Percentiles rank a stretch among this genome's conserved stretches.
phyloP scores from a whole-genome alignment of 2,888 invertebrate genomes.

The Schrankia costaestrigalis region DNA sequence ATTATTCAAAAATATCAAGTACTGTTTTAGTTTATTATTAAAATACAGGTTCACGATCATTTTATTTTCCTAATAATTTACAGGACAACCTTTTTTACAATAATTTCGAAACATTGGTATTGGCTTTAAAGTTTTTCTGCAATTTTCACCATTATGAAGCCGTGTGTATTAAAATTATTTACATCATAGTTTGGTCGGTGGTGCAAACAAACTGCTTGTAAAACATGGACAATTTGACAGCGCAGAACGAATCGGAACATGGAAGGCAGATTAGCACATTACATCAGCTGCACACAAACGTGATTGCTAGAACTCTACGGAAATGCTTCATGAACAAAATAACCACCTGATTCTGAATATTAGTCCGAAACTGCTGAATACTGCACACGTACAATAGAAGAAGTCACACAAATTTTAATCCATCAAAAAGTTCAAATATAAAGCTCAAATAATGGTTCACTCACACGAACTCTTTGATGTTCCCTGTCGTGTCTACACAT shows the following conservation, averaged over 20 bases:
- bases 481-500: conserved; percentile 7
- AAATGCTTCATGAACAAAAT: conserved; percentile 24
- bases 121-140: no score
- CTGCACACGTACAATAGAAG: no score
- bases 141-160: no score
- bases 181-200: conserved; percentile 15
- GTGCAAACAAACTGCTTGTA: conserved; percentile 22
- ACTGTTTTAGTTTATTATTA: no score
- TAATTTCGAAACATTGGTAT: no score
- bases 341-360: conserved; percentile 21
- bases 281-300: conserved; percentile 35
- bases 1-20: no score
- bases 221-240: conserved; percentile 36
- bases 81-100: no score
- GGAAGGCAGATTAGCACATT: no score
- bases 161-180: conserved; percentile 15
- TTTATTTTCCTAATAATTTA: no score
- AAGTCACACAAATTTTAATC: background rate
- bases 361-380: conserved; percentile 12
- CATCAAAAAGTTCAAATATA: no score
- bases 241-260: conserved; percentile 22
- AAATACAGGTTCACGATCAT: no score
- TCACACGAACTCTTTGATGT: conserved; percentile 5
- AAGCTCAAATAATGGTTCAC: no score
- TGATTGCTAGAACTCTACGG: conserved; percentile 33